Conservation (phyloP, 2,113 vertebrate species). For the Silurus glanis region DNA sequence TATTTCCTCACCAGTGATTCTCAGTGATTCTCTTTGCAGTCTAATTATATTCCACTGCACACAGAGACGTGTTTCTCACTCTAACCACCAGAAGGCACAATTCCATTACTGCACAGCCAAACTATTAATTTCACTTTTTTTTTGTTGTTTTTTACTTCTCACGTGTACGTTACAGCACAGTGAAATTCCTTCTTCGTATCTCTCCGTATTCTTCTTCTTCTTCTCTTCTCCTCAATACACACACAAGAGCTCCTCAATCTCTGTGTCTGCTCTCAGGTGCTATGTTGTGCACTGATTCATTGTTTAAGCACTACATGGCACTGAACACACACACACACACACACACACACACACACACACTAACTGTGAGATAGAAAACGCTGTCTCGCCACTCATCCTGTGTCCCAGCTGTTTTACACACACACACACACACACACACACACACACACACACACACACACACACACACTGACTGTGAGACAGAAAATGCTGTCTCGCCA, state of each 20-base stretch:
- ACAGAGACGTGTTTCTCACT: not conserved
- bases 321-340: not conserved
- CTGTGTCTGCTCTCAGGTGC: not conserved
- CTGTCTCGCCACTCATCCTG: not conserved
- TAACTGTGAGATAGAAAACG: no score
- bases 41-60: no score
- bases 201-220: no score
- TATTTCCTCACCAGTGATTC: no score
- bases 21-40: no score
- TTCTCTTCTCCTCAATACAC: no score
- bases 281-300: not conserved
- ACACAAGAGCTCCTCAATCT: no score
- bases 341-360: not conserved
- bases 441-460: not conserved
- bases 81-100: not conserved
- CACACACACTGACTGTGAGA: not conserved
- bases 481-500: not conserved
- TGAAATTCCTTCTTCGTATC: no score
- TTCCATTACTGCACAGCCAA: no score
- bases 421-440: not conserved
- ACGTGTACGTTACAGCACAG: no score
- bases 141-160: not conserved
- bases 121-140: not conserved
- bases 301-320: not conserved
- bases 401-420: constrained; percentile 11